Evolutionary conservation across 2,888 invertebrate genomes (phyloP).

Genomic region (Pelosia muscerda): DNA sequence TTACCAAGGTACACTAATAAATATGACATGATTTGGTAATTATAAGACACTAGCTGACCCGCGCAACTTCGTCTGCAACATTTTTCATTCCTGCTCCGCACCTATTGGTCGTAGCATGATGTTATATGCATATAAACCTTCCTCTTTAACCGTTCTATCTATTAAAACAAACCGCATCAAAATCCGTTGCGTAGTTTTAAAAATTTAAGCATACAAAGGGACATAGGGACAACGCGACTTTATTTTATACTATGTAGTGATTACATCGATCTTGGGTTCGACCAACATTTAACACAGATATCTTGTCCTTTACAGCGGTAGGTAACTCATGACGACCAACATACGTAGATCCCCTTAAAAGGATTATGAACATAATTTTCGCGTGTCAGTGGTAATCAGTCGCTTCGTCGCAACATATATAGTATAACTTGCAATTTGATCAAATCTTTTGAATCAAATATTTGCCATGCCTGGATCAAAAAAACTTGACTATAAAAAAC

Average conservation of each 20-base stretch:
- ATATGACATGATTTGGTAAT: constrained; percentile 58
- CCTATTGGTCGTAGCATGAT: no score
- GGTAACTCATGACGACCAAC: constrained; percentile 32
- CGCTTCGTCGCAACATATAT: constrained; percentile 28
- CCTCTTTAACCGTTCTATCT: no score
- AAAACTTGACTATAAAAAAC: constrained; percentile 26
- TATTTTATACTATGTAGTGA: no score
- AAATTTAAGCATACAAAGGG: no score
- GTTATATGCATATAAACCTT: no score
- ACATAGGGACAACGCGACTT: no score
- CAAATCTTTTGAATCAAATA: constrained; percentile 40
- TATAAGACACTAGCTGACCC: constrained; percentile 49
- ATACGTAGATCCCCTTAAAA: constrained; percentile 28
- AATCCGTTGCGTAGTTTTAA: no score
- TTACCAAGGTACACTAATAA: constrained; percentile 55
- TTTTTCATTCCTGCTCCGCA: no score
- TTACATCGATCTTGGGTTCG: constrained; percentile 56
- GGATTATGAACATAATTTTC: constrained; percentile 13
- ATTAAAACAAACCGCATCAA: no score
- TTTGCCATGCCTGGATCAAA: constrained; percentile 36
- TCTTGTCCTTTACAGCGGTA: constrained; percentile 42
- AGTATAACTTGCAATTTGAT: constrained; percentile 49
- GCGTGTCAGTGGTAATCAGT: constrained; percentile 39
- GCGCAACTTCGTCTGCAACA: no score
- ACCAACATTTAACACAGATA: constrained; percentile 52